Conservation (phyloP, 2,113 vertebrate species). For the Cinclus mexicanus region DNA sequence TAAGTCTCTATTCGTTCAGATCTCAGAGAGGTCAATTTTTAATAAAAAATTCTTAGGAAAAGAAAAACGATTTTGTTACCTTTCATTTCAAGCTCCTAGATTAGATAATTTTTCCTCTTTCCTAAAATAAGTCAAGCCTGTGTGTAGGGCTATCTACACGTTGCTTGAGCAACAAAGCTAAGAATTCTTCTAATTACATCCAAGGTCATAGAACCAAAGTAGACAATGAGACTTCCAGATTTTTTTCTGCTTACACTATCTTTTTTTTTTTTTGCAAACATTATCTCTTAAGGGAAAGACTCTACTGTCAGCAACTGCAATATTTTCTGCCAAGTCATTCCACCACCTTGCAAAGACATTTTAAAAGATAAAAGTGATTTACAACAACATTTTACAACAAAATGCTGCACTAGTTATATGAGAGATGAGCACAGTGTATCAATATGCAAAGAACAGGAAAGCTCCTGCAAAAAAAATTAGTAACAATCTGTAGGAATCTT, state of each 20-base stretch:
- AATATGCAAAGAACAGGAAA: constrained; percentile 14
- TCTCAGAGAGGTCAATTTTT: neutral
- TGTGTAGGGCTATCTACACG: neutral
- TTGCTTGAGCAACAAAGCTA: neutral
- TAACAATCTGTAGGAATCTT: neutral
- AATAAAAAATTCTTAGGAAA: neutral
- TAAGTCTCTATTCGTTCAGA: neutral
- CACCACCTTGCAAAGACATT: constrained; percentile 43
- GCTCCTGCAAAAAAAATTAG: neutral
- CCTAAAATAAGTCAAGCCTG: neutral
- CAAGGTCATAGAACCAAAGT: constrained; percentile 24
- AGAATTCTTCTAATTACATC: neutral
- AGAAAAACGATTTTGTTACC: neutral
- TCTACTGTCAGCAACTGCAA: constrained; percentile 33
- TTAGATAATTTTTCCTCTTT: neutral
- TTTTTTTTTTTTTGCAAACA: constrained; percentile 24
- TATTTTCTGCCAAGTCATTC: constrained; percentile 56
- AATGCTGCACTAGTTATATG: neutral
- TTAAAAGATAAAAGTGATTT: constrained; percentile 53
- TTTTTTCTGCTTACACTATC: constrained; percentile 47
- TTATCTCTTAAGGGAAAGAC: constrained; percentile 6
- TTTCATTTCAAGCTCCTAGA: neutral
- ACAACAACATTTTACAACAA: constrained; percentile 13
- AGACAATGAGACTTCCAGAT: neutral
- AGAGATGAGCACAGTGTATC: neutral